Evolutionary conservation across 2,888 invertebrate species (phyloP).

Genomic region (Sphinx pinastri): DNA sequence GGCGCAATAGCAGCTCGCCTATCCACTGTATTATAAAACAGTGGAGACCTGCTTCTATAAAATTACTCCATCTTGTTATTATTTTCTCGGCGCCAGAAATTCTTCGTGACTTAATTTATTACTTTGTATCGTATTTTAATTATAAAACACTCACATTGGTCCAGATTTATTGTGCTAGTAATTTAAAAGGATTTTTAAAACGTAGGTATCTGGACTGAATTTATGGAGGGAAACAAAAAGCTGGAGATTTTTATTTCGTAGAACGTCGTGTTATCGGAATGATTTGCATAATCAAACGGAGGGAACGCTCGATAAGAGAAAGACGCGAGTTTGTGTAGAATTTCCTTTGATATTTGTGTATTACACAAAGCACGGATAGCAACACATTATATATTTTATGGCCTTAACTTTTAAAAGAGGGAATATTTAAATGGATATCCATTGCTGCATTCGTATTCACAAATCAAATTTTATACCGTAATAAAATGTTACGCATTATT

Average conservation of each 20-base stretch:
- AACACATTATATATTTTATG: neutral
- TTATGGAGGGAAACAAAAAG: slow-evolving; percentile 35
- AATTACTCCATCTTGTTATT: slow-evolving; percentile 31
- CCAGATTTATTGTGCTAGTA: slow-evolving; percentile 29
- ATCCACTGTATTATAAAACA: slow-evolving; percentile 20
- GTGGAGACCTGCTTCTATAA: slow-evolving; percentile 30
- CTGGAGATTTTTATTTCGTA: slow-evolving; percentile 35
- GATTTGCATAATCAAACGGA: slow-evolving; percentile 37
- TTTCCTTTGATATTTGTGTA: slow-evolving; percentile 4
- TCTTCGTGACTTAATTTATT: slow-evolving; percentile 36
- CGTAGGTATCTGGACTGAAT: slow-evolving; percentile 34
- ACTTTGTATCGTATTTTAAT: slow-evolving; percentile 39
- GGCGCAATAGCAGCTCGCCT: slow-evolving; percentile 1
- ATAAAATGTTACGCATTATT: slow-evolving; percentile 7
- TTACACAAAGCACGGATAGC: neutral
- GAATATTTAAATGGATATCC: neutral
- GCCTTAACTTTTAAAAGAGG: slow-evolving; percentile 6
- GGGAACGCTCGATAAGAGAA: slow-evolving; percentile 26
- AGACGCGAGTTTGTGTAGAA: slow-evolving; percentile 9
- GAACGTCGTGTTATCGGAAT: slow-evolving; percentile 34
- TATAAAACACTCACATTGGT: slow-evolving; percentile 38
- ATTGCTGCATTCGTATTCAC: neutral
- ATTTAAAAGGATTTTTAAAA: slow-evolving; percentile 38
- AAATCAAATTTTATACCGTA: neutral
- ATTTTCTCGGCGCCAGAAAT: slow-evolving; percentile 31